Evolutionary conservation across 2,113 vertebrate species (phyloP).

Genomic region (Istiophorus platypterus): DNA sequence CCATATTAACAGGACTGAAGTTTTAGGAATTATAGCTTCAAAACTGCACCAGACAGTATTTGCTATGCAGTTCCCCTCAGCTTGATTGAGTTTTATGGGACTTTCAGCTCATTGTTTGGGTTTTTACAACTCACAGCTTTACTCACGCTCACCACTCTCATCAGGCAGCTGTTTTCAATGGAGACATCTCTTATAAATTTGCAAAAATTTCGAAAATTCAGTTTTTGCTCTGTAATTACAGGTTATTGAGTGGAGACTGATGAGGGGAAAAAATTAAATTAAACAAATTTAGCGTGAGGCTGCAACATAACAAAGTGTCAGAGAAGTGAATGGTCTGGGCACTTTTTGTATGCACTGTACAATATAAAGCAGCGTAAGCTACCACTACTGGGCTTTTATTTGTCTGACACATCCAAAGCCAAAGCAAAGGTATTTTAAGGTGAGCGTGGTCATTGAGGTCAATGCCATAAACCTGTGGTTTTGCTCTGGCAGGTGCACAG

Average conservation of each 20-base stretch:
- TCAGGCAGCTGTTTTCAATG: constrained; percentile 8
- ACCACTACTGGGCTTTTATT: constrained; percentile 15
- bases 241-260: too few relatives aligned
- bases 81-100: constrained; percentile 2
- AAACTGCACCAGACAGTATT: background rate
- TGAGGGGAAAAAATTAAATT: too few relatives aligned
- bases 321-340: too few relatives aligned
- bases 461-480: constrained; percentile 72
- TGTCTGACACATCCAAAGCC: constrained; percentile 39
- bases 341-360: too few relatives aligned
- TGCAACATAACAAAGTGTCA: too few relatives aligned
- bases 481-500: constrained; percentile 60
- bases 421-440: constrained; percentile 71
- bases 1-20: background rate
- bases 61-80: background rate
- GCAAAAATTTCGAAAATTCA: too few relatives aligned
- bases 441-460: constrained; percentile 52
- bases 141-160: background rate
- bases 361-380: background rate
- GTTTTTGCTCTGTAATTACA: too few relatives aligned
- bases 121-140: too few relatives aligned
- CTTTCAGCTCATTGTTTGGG: constrained; percentile 16
- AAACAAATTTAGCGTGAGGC: too few relatives aligned
- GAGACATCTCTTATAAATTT: background rate
- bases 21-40: background rate